Evolutionary conservation across 2,888 invertebrate species (phyloP).

Genomic region (Chymomyza caudatula): DNA sequence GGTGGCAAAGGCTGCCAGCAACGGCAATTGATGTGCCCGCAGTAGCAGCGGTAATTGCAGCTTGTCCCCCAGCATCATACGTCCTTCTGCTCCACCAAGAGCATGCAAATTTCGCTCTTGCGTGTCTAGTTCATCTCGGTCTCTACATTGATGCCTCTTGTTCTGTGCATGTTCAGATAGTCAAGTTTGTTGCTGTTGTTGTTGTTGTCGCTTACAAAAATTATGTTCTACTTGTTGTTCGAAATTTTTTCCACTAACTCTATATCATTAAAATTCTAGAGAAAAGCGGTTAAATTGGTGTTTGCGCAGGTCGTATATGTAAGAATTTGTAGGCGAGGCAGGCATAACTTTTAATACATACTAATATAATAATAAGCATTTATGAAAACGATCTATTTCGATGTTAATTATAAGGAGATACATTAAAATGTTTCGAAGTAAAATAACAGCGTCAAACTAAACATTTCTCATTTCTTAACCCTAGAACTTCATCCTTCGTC

Average conservation of each 20-base stretch:
- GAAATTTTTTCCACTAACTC: conserved; percentile 24
- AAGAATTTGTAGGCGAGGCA: background rate
- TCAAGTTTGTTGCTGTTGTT: conserved; percentile 18
- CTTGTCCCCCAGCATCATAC: background rate
- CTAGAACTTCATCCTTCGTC: too few relatives aligned
- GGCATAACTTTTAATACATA: background rate
- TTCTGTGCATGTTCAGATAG: conserved; percentile 8
- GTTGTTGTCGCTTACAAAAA: conserved; percentile 2
- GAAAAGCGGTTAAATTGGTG: background rate
- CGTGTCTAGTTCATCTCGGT: conserved; percentile 46
- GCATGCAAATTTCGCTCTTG: conserved; percentile 48
- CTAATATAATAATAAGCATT: too few relatives aligned
- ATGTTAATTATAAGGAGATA: too few relatives aligned
- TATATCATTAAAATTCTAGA: background rate
- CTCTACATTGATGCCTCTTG: conserved; percentile 4
- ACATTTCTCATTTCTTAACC: too few relatives aligned
- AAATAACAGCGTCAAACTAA: too few relatives aligned
- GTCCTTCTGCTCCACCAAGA: conserved; percentile 34
- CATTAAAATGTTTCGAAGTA: too few relatives aligned
- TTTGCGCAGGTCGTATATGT: too few relatives aligned
- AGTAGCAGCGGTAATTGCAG: conserved; percentile 56
- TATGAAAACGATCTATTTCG: too few relatives aligned
- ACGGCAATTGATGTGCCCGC: conserved; percentile 47
- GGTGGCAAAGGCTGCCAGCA: conserved; percentile 59
- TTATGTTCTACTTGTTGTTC: conserved; percentile 31